These are phyloP conservation scores for Myotis brandtii DNA, from an alignment of 2,113 vertebrate genomes.

Conservation along the genomic window DNA sequence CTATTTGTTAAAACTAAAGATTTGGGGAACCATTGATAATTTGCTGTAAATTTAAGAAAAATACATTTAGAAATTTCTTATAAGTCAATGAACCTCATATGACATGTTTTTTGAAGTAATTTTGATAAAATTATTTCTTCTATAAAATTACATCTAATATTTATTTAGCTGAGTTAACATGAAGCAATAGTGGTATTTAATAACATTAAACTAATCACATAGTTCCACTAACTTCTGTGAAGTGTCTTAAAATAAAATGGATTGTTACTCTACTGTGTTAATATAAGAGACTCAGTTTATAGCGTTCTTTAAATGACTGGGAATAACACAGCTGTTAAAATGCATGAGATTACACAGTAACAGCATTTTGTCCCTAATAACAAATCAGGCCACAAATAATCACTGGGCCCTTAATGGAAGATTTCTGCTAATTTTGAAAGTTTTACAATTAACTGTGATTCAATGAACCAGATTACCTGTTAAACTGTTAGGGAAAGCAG, in stretches of 20 bases:
- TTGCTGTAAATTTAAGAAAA: constrained; percentile 31
- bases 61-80: neutral
- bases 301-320: constrained; percentile 58
- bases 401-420: constrained; percentile 52
- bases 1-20: neutral
- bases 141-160: constrained; percentile 21
- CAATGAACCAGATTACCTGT: constrained; percentile 44
- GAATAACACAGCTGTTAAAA: constrained; percentile 81
- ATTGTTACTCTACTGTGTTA: constrained; percentile 50
- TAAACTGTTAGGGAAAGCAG: constrained; percentile 61
- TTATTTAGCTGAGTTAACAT: constrained; percentile 44
- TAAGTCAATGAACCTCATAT: neutral
- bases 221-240: constrained; percentile 65
- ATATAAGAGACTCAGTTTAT: constrained; percentile 53
- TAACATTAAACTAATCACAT: neutral
- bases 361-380: constrained; percentile 60
- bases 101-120: constrained; percentile 12
- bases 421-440: constrained; percentile 73
- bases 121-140: constrained; percentile 22
- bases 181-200: neutral
- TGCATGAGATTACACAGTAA: constrained; percentile 69
- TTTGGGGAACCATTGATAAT: neutral
- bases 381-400: constrained; percentile 69
- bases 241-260: constrained; percentile 65
- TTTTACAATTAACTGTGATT: constrained; percentile 72